These are phyloP conservation scores for Clunio marinus DNA, from an alignment of 2,888 invertebrate species.

Conservation along the genomic window DNA sequence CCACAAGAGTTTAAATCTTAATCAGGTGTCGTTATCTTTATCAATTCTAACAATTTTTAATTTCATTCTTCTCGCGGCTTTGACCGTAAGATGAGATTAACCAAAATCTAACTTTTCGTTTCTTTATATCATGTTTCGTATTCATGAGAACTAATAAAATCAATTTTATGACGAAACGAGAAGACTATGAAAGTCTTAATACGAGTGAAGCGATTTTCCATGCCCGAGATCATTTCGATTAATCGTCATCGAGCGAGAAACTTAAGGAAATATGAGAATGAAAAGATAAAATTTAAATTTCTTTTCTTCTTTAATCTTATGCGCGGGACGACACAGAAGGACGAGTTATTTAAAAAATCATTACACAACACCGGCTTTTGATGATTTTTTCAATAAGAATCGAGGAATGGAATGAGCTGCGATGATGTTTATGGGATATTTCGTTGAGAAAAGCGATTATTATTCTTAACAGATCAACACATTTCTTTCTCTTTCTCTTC, in stretches of 20 bases:
- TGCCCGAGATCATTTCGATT: not conserved
- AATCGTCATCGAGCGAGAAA: slow-evolving; percentile 3
- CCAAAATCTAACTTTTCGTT: not conserved
- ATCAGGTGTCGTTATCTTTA: no score
- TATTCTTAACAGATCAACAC: slow-evolving; percentile 10
- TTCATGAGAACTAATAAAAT: slow-evolving; percentile 36
- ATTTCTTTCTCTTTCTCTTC: not conserved
- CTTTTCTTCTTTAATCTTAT: not conserved
- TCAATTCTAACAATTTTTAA: no score
- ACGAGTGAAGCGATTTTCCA: slow-evolving; percentile 20
- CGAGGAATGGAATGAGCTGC: not conserved
- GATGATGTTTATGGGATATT: slow-evolving; percentile 19
- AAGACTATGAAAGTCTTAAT: slow-evolving; percentile 31
- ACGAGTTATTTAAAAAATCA: slow-evolving; percentile 19
- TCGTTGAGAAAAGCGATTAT: not conserved
- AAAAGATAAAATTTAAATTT: slow-evolving; percentile 31
- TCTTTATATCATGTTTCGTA: slow-evolving; percentile 33
- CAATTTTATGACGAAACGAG: slow-evolving; percentile 30
- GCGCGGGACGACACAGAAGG: slow-evolving; percentile 19
- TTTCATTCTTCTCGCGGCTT: not conserved
- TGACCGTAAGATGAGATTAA: slow-evolving; percentile 20
- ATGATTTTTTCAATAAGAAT: not conserved
- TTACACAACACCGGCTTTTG: slow-evolving; percentile 4
- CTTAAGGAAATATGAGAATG: slow-evolving; percentile 17
- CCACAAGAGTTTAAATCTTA: no score